Percentiles rank a stretch among this genome's conserved stretches.
phyloP scores from a whole-genome alignment of 2,113 vertebrate genomes.

The Microcebus tavaratra region DNA sequence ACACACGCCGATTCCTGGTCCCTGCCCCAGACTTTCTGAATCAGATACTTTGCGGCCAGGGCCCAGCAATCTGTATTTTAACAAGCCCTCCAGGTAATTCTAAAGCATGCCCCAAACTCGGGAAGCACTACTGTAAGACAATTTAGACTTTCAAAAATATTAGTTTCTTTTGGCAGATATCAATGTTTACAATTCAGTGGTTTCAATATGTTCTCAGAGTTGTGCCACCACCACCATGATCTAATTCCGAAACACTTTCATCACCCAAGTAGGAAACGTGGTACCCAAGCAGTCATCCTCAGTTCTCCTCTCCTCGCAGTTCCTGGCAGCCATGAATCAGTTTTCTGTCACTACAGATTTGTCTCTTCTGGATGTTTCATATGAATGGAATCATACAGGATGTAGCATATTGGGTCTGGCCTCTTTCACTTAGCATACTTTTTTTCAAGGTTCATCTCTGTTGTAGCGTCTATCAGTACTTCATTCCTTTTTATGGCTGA shows the following conservation, averaged over 20 bases:
- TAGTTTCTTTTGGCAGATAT: background rate
- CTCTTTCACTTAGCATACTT: background rate
- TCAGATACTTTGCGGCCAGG: background rate
- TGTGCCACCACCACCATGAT: background rate
- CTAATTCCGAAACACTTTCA: background rate
- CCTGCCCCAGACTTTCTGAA: background rate
- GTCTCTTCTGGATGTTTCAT: background rate
- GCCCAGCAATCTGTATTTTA: background rate
- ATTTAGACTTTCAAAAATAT: background rate
- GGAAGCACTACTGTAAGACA: background rate
- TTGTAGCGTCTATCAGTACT: background rate
- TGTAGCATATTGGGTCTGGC: background rate
- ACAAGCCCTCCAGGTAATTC: background rate
- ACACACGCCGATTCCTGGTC: background rate
- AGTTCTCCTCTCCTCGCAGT: fast-evolving
- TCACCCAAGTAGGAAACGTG: background rate
- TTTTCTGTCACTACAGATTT: background rate
- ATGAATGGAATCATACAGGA: background rate
- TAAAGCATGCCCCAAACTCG: background rate
- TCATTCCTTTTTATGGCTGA: background rate
- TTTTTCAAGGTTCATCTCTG: background rate
- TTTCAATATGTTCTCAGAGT: background rate
- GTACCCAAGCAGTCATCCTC: background rate
- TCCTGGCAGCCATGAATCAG: background rate
- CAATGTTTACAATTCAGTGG: background rate